Percentiles rank a stretch among this genome's conserved stretches.
These are phyloP conservation scores for Okamejei kenojei DNA, from an alignment of 2,797 vertebrate genomes.

Conservation along the genomic window DNA sequence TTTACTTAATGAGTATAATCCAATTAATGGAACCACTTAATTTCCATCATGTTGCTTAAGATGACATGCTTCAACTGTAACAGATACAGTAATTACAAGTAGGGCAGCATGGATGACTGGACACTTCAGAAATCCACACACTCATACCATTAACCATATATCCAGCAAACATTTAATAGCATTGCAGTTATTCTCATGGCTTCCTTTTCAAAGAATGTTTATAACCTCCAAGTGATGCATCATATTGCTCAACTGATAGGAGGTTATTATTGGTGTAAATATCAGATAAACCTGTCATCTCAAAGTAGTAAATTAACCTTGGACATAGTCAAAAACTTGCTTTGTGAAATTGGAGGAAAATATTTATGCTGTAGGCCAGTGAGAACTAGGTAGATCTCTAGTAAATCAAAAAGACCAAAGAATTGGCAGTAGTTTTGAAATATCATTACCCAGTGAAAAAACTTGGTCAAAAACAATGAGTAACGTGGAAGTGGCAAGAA, in stretches of 20 bases:
- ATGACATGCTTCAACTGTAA: constrained; percentile 23
- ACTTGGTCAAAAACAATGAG: neutral
- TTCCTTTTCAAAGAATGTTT: neutral
- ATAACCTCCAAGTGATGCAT: neutral
- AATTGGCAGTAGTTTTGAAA: constrained; percentile 10
- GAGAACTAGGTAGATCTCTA: neutral
- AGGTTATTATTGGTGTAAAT: neutral
- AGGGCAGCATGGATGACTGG: constrained; percentile 2
- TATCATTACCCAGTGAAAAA: neutral
- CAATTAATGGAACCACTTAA: constrained; percentile 34
- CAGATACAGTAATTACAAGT: constrained; percentile 31
- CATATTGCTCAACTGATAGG: neutral
- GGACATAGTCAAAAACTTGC: neutral
- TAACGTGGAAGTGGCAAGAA: neutral
- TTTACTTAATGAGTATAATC: constrained; percentile 8
- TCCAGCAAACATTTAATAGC: constrained; percentile 14
- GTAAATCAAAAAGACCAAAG: neutral
- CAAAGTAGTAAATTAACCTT: neutral
- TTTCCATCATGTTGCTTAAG: constrained; percentile 24
- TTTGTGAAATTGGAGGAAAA: neutral
- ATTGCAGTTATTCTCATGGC: neutral
- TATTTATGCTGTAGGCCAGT: neutral
- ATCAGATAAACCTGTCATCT: neutral
- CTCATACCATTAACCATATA: neutral
- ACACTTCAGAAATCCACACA: constrained; percentile 22